Conservation (phyloP, 2,113 vertebrate genomes). For the Spheniscus mendiculus region DNA sequence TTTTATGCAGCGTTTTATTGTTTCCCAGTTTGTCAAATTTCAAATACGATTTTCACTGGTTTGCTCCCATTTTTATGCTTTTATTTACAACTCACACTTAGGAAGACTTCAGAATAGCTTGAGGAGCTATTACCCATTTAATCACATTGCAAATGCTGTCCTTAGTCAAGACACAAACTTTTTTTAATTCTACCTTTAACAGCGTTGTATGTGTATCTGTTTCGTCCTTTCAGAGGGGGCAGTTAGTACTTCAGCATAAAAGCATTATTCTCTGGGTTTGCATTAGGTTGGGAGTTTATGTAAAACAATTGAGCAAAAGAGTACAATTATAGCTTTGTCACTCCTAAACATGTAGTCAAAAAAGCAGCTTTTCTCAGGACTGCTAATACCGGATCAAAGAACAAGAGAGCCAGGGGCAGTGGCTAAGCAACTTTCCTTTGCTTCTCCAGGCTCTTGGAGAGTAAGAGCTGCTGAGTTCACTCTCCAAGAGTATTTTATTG, state of each 20-base stretch:
- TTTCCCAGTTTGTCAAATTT: not conserved
- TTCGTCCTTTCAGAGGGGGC: not conserved
- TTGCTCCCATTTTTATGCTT: not conserved
- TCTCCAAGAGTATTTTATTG: not conserved
- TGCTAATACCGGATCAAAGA: conserved; percentile 40
- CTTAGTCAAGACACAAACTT: not conserved
- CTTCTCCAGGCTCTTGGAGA: not conserved
- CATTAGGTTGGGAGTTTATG: not conserved
- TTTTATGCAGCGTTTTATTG: not conserved
- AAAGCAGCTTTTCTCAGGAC: conserved; percentile 57
- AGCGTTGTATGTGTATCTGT: not conserved
- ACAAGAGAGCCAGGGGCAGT: not conserved
- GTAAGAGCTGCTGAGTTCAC: not conserved
- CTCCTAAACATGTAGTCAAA: not conserved
- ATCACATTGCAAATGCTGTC: not conserved
- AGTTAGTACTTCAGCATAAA: not conserved
- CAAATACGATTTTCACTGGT: not conserved
- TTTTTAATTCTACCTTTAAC: not conserved
- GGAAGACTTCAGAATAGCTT: not conserved
- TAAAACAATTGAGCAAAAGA: not conserved
- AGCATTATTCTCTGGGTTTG: not conserved
- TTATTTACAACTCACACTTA: not conserved
- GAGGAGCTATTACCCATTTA: not conserved
- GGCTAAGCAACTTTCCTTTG: not conserved
- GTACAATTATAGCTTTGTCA: conserved; percentile 45